Base-by-base conservation (phyloP, 2,113 vertebrate genomes). In the Marmota flaviventris region DNA sequence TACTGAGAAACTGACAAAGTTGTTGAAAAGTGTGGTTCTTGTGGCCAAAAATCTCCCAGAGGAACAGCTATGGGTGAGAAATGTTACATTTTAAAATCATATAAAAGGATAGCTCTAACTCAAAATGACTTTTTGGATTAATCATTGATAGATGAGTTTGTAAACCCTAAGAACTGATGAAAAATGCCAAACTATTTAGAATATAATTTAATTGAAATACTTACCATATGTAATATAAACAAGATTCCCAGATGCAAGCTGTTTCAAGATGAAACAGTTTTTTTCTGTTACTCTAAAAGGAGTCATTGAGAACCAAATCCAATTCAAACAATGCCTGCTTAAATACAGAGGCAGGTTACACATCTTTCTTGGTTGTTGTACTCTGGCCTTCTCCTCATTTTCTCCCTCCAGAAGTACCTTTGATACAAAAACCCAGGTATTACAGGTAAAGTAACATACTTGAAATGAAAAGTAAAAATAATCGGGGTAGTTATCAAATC, bases 81-180 rank as follows among this genome's bases (percentile, higher is more conserved):
- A 88, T 93, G 63, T 67, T 79, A 39, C 63, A 92, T 95, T 97
- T 96, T 37, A 29, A 89, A 84, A 56, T 94, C 17, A 79, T 96
- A 82, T 93, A 96, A 96, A 56, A 97, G 83, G 87, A 96, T 37
- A 93, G 37, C 25, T 95, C 42, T 25, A 70, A 77, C 88, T 95
- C 17, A 77, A 98, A 94, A 63, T 96, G 95, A 78, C 42, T 65
- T 86, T 98, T 96, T 61, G 76, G 58, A 51, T 93, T 96, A 93
- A 24, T 97, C 61, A 58, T 73, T 81, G 85, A 82, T 1, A 95
- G 72, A 86, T 63, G 1, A n/a, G 63, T 87, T 0, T 34, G 61
- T 37, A 67, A 77, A 67, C 32, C 12, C 67, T 58, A n/a, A 77
- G 32, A 94, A 83, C 18, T 39, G 25, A 83, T 86, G 63, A 77